Evolutionary conservation across 2,113 vertebrate species (phyloP).

Genomic region (Hoplias malabaricus): DNA sequence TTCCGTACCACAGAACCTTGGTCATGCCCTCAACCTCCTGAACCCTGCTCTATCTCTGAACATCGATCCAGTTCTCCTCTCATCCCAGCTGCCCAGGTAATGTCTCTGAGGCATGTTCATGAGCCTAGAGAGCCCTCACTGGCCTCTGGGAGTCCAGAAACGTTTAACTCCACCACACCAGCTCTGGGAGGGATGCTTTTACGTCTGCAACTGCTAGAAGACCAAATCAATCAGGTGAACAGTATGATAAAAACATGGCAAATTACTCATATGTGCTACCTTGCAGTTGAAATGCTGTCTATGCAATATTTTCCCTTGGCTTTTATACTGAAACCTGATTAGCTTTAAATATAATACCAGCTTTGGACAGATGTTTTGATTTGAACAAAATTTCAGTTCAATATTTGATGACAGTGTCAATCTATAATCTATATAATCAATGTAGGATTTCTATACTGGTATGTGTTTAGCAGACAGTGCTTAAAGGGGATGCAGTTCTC

Average conservation of each 20-base stretch:
- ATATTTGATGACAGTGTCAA: too few relatives aligned
- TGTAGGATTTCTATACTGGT: too few relatives aligned
- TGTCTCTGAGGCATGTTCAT: neutral
- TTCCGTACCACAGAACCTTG: neutral
- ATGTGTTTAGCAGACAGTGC: too few relatives aligned
- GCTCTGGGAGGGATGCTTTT: constrained; percentile 75
- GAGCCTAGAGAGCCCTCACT: neutral
- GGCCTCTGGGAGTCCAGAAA: neutral
- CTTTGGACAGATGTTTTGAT: too few relatives aligned
- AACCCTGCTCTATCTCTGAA: neutral
- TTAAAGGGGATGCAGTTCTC: too few relatives aligned
- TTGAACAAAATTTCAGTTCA: too few relatives aligned
- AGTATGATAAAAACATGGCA: constrained; percentile 37
- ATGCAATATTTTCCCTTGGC: too few relatives aligned
- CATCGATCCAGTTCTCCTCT: constrained; percentile 7
- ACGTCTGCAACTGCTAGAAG: constrained; percentile 79
- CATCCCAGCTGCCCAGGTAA: neutral
- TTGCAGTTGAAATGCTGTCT: too few relatives aligned
- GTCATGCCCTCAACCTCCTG: neutral
- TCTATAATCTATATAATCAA: too few relatives aligned
- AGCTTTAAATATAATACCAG: too few relatives aligned
- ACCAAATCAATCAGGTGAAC: constrained; percentile 84
- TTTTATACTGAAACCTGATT: too few relatives aligned
- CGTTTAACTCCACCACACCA: constrained; percentile 44
- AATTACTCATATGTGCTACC: neutral